Evolutionary conservation across 2,888 invertebrate genomes (phyloP), one percentile per base, ranked within the genome.

Genomic region (Cecidostiba fungosa): DNA sequence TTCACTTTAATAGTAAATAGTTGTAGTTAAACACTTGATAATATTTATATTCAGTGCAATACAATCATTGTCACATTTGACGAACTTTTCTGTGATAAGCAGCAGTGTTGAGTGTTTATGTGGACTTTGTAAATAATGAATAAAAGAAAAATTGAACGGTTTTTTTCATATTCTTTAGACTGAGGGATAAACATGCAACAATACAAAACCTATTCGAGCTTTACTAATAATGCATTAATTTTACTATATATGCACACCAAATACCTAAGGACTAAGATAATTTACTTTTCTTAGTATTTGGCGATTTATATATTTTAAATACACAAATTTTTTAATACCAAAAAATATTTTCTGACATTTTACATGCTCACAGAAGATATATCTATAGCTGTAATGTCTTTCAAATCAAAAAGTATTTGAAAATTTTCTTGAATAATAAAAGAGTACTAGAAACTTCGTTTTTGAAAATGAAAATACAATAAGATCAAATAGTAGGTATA

Each of bases 181-280:
- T 77, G 39, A 62, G 19, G 43, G 23, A 59, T 76, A 79, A 66
- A 50, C 82, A 79, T 86, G 83, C 86, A 84, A 77, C 32, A 80
- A 36, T 26, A 77, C 19, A 47, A 66, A 77, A 77, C 36, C 19
- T 50, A 72, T 66, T 84, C n/a, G 23, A 62, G 36, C 50, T 36
- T 85, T 78, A 83, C 74, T 86, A 76, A 59, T 66, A 36, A 54
- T 70, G 43, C 74, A 77, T 79, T 82, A 73, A 59, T 43, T 43
- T 72, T 66, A 77, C 73, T 87, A 85, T 83, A 88, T 88, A 89
- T 84, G n/a, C n/a, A 85, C 86, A 90, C 88, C 87, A 90, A 88
- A 90, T 85, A 87, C n/a, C 84, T 81, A 79, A 87, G 73, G 79
- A 82, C 77, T 66, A 84, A 77, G 1, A 47, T 12, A 73, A 39